Conservation (phyloP, 2,797 vertebrate genomes). For the Poeciliopsis infans region DNA sequence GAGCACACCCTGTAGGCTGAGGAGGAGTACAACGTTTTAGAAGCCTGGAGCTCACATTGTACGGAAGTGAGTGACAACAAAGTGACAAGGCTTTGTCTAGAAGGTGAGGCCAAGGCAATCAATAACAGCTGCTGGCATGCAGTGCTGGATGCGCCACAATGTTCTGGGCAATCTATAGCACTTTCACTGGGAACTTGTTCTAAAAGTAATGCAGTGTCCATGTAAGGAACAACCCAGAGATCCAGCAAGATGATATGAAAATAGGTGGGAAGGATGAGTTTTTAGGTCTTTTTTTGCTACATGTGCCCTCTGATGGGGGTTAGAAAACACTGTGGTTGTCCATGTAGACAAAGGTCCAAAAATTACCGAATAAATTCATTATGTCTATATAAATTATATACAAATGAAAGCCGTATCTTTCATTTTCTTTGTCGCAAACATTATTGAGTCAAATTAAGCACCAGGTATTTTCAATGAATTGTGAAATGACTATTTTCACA, state of each 20-base stretch:
- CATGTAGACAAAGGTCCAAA: neutral
- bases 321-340: neutral
- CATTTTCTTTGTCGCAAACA: neutral
- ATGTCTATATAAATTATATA: neutral
- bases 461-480: neutral
- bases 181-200: neutral
- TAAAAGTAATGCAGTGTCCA: neutral
- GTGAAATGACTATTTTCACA: constrained; percentile 6
- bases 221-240: neutral
- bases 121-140: neutral
- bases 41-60: neutral
- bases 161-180: neutral
- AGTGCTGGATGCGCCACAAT: neutral
- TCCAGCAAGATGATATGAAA: neutral
- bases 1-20: neutral
- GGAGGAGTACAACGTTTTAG: neutral
- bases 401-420: neutral
- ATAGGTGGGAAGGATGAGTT: neutral
- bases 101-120: neutral
- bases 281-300: neutral
- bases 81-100: neutral
- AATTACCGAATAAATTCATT: neutral
- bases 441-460: neutral
- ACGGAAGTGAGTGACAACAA: neutral
- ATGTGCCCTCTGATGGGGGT: neutral